Conservation (phyloP, 1,140 invertebrate genomes). For the Trinorchestia longiramus region DNA sequence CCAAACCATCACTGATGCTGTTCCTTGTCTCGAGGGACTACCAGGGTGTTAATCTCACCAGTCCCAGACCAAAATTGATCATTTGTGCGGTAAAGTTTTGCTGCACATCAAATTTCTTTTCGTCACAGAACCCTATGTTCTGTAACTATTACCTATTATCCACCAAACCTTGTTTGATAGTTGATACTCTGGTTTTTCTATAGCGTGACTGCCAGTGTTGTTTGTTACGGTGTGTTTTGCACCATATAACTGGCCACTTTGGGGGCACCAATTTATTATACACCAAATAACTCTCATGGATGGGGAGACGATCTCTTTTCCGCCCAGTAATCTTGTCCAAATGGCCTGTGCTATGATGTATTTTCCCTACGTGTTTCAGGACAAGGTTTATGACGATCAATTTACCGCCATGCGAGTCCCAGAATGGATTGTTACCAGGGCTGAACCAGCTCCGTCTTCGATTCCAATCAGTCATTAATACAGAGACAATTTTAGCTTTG, state of each 20-base stretch:
- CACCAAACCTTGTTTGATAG: background rate
- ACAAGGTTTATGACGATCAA: background rate
- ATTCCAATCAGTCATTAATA: constrained; percentile 41
- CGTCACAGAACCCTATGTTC: too few species aligned
- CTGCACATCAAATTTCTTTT: too few species aligned
- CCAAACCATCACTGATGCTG: too few species aligned
- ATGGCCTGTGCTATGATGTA: background rate
- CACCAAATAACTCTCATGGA: background rate
- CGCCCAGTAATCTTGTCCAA: background rate
- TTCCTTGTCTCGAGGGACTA: too few species aligned
- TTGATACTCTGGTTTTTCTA: background rate
- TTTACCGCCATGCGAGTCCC: background rate
- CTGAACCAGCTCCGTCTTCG: background rate
- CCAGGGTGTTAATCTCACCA: too few species aligned
- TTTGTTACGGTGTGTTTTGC: background rate
- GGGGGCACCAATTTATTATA: background rate
- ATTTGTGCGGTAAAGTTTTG: too few species aligned
- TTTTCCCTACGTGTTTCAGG: background rate
- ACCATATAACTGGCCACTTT: background rate
- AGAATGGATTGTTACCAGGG: background rate
- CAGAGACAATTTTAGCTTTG: constrained; percentile 38
- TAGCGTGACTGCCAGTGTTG: background rate
- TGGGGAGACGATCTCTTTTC: background rate
- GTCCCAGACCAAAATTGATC: too few species aligned
- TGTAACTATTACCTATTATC: too few species aligned